Evolutionary conservation across 1,140 invertebrate species (phyloP).

Genomic region (Temnothorax longispinosus): DNA sequence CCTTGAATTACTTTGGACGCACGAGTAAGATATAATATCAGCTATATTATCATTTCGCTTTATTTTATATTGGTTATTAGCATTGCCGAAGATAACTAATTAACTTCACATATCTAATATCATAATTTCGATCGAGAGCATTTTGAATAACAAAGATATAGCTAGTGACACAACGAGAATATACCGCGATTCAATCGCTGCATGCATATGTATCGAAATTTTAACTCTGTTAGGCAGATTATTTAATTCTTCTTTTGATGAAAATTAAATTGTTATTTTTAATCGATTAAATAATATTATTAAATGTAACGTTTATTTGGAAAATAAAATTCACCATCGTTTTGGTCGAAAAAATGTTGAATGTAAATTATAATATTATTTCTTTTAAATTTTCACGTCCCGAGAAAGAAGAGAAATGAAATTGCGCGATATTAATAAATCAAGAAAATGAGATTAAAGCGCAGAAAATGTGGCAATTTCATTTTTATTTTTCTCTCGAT

Average conservation of each 20-base stretch:
- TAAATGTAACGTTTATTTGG: neutral
- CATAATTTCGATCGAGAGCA: neutral
- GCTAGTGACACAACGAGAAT: neutral
- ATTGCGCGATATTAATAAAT: neutral
- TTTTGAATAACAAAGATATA: neutral
- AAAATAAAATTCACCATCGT: neutral
- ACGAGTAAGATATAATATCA: neutral
- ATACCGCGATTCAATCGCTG: neutral
- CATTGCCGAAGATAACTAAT: neutral
- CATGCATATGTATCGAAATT: neutral
- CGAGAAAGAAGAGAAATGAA: neutral
- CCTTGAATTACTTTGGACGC: neutral
- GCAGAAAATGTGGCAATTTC: neutral
- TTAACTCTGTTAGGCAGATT: neutral
- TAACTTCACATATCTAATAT: neutral
- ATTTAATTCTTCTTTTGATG: constrained; percentile 18
- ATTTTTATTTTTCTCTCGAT: constrained; percentile 1
- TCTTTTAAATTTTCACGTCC: neutral
- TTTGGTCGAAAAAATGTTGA: neutral
- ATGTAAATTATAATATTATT: neutral
- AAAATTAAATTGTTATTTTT: neutral
- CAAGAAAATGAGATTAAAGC: constrained; percentile 9
- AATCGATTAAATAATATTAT: neutral
- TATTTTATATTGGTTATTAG: neutral
- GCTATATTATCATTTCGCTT: neutral